Evolutionary conservation across 35 echinoderm and acorn worm species (phyloP), one percentile per base, ranked within the genome.

Genomic region (Hemicentrotus pulcherrimus): DNA sequence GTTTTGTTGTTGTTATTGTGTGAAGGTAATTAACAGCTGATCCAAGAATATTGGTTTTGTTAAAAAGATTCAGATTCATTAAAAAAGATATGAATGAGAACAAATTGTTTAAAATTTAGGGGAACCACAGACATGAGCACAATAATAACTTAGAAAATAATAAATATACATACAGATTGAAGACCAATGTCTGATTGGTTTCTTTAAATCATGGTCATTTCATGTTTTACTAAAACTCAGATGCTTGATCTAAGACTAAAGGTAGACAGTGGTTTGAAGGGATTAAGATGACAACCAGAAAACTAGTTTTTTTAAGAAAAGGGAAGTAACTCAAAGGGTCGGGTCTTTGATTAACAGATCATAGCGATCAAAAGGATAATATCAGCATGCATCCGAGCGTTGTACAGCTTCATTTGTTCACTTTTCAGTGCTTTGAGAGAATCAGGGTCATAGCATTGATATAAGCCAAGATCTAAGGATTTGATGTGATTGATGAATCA

Each of bases 321-420:
- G 65, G 65, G 65, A 78, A 78, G 65, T n/a, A 78, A 78, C 24
- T 78, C 65, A 78, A 78, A 11, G 28, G 24, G 65, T 78, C 65
- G 24, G 19, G n/a, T 78, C 65, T 78, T 78, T 78, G 65, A 78
- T 22, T 78, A 78, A 4, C 19, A 6, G 22, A 78, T 78, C 65
- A 78, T 78, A 78, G 65, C 65, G 19, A 78, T 78, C 65, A 78
- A 78, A 78, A n/a, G 65, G 65, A 78, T 78, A 78, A 78, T 78
- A 78, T 78, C 28, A 78, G 65, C 22, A 22, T n/a, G 22, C 65
- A 78, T 78, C 28, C 65, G n/a, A 78, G 65, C 65, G 65, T 78
- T 78, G 65, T 78, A 78, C 19, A 78, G 65, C 65, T 78, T 70
- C 22, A 70, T 70, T 78, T 28, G 19, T 78, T 78, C 65, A 78